phyloP scores from a whole-genome alignment of 2,797 vertebrate genomes.

The Hemibagrus guttatus region DNA sequence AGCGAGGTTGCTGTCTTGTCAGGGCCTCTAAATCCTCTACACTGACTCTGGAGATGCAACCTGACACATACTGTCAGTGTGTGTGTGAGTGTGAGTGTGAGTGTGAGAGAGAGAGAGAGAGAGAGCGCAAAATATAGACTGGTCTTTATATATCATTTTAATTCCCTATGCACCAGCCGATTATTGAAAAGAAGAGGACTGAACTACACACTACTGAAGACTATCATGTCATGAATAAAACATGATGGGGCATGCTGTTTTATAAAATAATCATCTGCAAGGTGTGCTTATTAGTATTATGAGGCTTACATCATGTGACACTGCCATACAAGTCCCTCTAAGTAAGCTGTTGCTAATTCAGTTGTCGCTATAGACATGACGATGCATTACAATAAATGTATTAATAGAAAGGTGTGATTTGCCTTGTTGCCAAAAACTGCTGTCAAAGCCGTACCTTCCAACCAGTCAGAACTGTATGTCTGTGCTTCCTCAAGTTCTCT shows the following conservation, averaged over 20 bases:
- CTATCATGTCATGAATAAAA: background rate
- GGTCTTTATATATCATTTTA: background rate
- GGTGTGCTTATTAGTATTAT: background rate
- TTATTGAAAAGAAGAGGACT: background rate
- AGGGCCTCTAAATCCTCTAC: constrained; percentile 40
- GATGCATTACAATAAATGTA: background rate
- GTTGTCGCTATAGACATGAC: background rate
- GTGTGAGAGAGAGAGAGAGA: background rate
- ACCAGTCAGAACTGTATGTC: background rate
- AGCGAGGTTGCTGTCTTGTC: constrained; percentile 34
- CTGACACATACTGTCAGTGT: constrained; percentile 32
- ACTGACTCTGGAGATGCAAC: constrained; percentile 52
- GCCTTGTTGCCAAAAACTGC: background rate
- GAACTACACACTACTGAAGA: background rate
- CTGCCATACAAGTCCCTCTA: background rate
- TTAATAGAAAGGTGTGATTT: background rate
- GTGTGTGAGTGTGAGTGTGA: background rate
- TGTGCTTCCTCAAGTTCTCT: background rate
- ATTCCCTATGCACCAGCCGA: background rate
- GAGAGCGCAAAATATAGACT: constrained; percentile 5
- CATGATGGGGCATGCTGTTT: background rate
- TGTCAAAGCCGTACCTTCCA: background rate
- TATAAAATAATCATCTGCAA: background rate
- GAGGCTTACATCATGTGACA: background rate
- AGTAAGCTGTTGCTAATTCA: background rate